These are phyloP conservation scores for Epizoanthus fatuus DNA, from an alignment of 92 coral and sea anemone species.

Conservation along the genomic window DNA sequence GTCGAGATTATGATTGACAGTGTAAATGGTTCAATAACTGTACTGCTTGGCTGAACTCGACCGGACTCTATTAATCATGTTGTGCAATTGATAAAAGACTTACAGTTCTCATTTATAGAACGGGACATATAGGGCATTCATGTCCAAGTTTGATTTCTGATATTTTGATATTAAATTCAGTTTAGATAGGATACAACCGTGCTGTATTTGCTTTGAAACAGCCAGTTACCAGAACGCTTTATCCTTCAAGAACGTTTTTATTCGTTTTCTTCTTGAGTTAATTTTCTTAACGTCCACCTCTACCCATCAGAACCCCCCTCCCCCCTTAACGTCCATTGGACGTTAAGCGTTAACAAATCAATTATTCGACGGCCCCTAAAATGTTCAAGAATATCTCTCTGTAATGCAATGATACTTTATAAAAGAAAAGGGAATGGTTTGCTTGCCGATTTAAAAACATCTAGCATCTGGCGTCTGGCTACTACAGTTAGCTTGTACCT, in stretches of 20 bases:
- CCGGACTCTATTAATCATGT: constrained; percentile 11
- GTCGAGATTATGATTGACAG: constrained; percentile 36
- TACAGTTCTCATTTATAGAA: constrained; percentile 37
- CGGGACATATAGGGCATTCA: constrained; percentile 13
- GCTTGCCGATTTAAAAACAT: no score
- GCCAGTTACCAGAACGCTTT: constrained; percentile 2
- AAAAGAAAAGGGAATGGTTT: no score
- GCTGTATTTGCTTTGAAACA: constrained; percentile 19
- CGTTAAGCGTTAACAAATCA: no score
- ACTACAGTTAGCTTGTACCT: no score
- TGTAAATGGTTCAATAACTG: constrained; percentile 41
- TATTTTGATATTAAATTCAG: constrained; percentile 1
- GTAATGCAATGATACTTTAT: no score
- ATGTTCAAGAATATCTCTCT: no score
- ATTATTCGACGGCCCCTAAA: no score
- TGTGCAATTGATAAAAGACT: constrained; percentile 36
- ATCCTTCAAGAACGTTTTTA: constrained; percentile 6
- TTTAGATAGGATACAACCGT: constrained; percentile 36
- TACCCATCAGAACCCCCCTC: no score
- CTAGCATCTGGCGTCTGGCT: no score
- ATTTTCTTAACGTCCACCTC: background rate
- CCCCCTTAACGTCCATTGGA: no score
- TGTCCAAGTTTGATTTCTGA: constrained; percentile 14
- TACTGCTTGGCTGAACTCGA: constrained; percentile 39
- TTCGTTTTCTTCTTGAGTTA: constrained; percentile 8